Evolutionary conservation across 2,113 vertebrate genomes (phyloP).

Genomic region (Protomyctophum bolini): DNA sequence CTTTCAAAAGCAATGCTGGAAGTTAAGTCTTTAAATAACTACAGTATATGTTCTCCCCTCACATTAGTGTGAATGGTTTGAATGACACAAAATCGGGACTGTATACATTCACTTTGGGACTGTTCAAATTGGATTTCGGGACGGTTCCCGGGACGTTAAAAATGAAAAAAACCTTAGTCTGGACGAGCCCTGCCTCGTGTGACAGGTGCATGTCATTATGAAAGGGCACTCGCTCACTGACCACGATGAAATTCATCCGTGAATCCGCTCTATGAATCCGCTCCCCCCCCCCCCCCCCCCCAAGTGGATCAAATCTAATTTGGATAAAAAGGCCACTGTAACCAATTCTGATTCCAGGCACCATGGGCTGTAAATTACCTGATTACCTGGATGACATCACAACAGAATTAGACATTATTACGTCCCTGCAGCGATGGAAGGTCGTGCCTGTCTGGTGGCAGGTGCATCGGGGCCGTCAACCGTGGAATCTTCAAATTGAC

Average conservation of each 20-base stretch:
- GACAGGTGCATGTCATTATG: conserved; percentile 45
- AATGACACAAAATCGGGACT: too few relatives aligned
- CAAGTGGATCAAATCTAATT: conserved; percentile 1
- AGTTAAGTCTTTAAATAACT: too few relatives aligned
- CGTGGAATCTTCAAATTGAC: conserved; percentile 55
- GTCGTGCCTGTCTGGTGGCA: conserved; percentile 41
- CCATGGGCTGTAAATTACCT: conserved; percentile 19
- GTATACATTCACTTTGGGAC: too few relatives aligned
- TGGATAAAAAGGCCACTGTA: neutral
- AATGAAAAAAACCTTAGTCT: too few relatives aligned
- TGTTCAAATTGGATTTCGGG: too few relatives aligned
- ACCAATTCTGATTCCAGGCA: conserved; percentile 2
- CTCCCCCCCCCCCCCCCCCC: neutral
- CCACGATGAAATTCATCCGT: neutral
- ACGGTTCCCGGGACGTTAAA: too few relatives aligned
- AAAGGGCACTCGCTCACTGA: neutral
- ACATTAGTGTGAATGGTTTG: too few relatives aligned
- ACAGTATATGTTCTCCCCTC: too few relatives aligned
- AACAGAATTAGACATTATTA: conserved; percentile 54
- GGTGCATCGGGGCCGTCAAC: conserved; percentile 48
- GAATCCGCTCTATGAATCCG: conserved; percentile 1
- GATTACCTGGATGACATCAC: conserved; percentile 26
- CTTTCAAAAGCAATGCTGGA: too few relatives aligned
- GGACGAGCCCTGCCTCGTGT: conserved; percentile 28
- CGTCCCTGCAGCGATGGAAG: conserved; percentile 29